These are phyloP conservation scores for Drosophila pegasa DNA, from an alignment of 2,888 invertebrate genomes.

Conservation along the genomic window DNA sequence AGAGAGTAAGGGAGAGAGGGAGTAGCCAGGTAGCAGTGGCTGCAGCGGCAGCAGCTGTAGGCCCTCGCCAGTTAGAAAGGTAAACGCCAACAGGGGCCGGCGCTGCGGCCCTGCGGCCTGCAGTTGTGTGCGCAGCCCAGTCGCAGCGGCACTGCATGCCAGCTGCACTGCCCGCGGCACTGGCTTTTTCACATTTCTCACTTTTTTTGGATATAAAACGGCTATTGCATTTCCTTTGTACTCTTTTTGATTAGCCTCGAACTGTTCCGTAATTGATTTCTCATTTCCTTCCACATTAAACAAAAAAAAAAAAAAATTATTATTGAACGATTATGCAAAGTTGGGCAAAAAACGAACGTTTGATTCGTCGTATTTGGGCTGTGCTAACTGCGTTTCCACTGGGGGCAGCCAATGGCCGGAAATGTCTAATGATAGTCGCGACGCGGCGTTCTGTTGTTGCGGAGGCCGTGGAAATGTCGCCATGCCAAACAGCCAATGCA, in stretches of 20 bases:
- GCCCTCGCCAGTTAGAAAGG: constrained; percentile 24
- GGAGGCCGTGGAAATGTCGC: constrained; percentile 41
- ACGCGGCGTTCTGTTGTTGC: constrained; percentile 9
- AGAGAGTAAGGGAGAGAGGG: background rate
- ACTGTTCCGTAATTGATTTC: background rate
- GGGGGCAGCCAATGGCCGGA: constrained; percentile 58
- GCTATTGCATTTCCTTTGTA: too few species aligned
- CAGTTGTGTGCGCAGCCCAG: constrained; percentile 1
- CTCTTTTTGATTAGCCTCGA: background rate
- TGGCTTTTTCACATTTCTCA: constrained; percentile 3
- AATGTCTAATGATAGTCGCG: constrained; percentile 59
- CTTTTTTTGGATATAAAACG: too few species aligned
- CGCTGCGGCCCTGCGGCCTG: constrained; percentile 2
- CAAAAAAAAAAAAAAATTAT: too few species aligned
- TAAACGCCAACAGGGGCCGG: constrained; percentile 26
- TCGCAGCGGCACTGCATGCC: constrained; percentile 7
- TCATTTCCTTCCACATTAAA: background rate
- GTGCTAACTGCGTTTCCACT: constrained; percentile 11
- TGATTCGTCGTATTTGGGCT: too few species aligned
- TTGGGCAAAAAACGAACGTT: too few species aligned
- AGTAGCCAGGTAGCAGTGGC: background rate
- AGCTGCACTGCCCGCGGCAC: constrained; percentile 2
- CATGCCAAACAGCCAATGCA: constrained; percentile 12
- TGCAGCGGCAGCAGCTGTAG: background rate
- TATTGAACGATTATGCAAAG: constrained; percentile 13